Evolutionary conservation across 2,888 invertebrate species (phyloP), one percentile per base, ranked within the genome.

Genomic region (Catocala sponsa): DNA sequence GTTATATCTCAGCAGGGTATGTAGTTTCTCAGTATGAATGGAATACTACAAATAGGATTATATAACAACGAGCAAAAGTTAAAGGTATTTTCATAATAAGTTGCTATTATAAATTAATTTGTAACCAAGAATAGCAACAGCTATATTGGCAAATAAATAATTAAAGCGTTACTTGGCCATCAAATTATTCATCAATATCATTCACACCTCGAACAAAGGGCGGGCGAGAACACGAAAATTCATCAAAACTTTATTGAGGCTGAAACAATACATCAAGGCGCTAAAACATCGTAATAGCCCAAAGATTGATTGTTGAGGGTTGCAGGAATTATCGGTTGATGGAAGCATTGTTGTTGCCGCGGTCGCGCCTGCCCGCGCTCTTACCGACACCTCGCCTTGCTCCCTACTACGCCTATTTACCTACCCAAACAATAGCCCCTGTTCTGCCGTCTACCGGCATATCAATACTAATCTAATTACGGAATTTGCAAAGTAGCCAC

Each of bases 241-340:
- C 91, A 94, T 94, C 94, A 93, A 92, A 94, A 94, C 92, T 93
- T 94, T 91, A 92, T 93, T 92, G 91, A 92, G 87, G 90, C 91
- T 89, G 89, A 92, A 93, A 94, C 94, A 94, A 94, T 94, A 94
- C 92, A 92, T 92, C 91, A 91, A 90, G 91, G 88, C 90, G 91
- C 91, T 92, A 93, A 93, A 92, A 91, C 92, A 92, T 91, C 89
- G 88, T 92, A 92, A 93, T 93, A 91, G 91, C 84, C 88, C 81
- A 84, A 88, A 93, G 93, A 94, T 94, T 92, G 92, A 94, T 94
- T 88, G 91, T 91, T 87, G 78, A 77, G 84, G 83, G 86, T 83
- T 88, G 86, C 88, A 86, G 83, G 87, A 84, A 88, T 89, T 90
- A 91, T 91, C 82, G 80, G 82, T 76, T 82, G 68, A 77, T 75